These are phyloP conservation scores for Dioctria rufipes DNA, from an alignment of 2,888 invertebrate species.

Conservation along the genomic window DNA sequence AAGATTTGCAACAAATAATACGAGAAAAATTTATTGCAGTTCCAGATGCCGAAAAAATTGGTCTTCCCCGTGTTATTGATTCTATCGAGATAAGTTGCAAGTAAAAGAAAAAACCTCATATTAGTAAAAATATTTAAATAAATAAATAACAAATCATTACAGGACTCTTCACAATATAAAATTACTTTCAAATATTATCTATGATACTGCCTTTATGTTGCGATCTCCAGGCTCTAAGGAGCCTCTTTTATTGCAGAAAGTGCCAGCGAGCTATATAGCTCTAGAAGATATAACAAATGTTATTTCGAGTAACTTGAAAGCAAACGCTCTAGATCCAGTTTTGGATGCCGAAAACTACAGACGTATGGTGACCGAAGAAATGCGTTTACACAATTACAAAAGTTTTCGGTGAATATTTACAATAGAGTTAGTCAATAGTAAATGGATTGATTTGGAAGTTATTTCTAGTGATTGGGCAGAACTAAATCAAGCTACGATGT, in stretches of 20 bases:
- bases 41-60: conserved; percentile 96
- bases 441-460: not conserved
- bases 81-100: conserved; percentile 88
- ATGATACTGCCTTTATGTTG: conserved; percentile 93
- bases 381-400: conserved; percentile 70
- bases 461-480: conserved; percentile 85
- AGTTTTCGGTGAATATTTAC: conserved; percentile 64
- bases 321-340: conserved; percentile 84
- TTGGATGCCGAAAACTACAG: conserved; percentile 85
- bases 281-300: conserved; percentile 92
- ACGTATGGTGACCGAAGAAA: conserved; percentile 69
- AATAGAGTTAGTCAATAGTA: not conserved
- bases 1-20: conserved; percentile 90
- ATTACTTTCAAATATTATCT: conserved; percentile 90
- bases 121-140: too few species aligned
- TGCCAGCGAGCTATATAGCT: conserved; percentile 95
- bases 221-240: conserved; percentile 93
- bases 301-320: conserved; percentile 83
- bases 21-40: conserved; percentile 91
- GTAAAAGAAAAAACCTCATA: conserved; percentile 58
- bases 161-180: conserved; percentile 92
- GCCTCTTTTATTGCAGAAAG: conserved; percentile 90
- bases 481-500: conserved; percentile 94
- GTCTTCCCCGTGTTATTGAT: conserved; percentile 92
- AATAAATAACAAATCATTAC: conserved; percentile 50